A percentile compares a stretch with the other conserved stretches of the same genome.
Evolutionary conservation across 2,888 invertebrate genomes (phyloP).

Genomic region (Mycogona germanica): DNA sequence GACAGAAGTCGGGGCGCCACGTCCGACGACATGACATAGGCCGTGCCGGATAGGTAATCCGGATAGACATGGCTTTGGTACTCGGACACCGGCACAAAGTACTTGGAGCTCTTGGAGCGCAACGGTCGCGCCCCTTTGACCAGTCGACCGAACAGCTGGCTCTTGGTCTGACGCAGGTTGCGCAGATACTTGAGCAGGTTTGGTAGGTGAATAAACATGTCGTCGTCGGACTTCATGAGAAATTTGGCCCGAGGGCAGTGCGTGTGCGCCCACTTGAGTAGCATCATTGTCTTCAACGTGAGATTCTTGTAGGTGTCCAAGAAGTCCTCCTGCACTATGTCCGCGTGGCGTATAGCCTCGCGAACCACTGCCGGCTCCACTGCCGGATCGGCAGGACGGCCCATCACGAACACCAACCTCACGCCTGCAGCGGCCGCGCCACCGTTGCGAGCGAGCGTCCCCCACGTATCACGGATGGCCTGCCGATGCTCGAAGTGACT

Average conservation of each 20-base stretch:
- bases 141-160: conserved; percentile 23
- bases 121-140: conserved; percentile 24
- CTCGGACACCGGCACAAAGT: conserved; percentile 23
- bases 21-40: conserved; percentile 24
- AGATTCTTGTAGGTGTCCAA: conserved; percentile 26
- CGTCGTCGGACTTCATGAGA: conserved; percentile 27
- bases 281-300: conserved; percentile 25
- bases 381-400: conserved; percentile 12
- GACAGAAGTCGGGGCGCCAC: conserved; percentile 12
- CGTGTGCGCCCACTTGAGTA: conserved; percentile 24
- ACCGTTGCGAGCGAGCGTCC: conserved; percentile 20
- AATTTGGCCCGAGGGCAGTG: conserved; percentile 23
- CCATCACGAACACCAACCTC: conserved; percentile 21
- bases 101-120: conserved; percentile 24
- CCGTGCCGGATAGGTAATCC: conserved; percentile 26
- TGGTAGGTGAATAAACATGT: conserved; percentile 25
- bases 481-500: conserved; percentile 24
- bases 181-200: conserved; percentile 24
- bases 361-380: conserved; percentile 15
- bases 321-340: conserved; percentile 26
- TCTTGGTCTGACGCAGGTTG: conserved; percentile 1
- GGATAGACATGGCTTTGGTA: conserved; percentile 24
- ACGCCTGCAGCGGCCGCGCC: too few species aligned
- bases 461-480: conserved; percentile 30
- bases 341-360: conserved; percentile 23